Evolutionary conservation across 2,888 invertebrate species (phyloP).

Genomic region (Blera fallax): DNA sequence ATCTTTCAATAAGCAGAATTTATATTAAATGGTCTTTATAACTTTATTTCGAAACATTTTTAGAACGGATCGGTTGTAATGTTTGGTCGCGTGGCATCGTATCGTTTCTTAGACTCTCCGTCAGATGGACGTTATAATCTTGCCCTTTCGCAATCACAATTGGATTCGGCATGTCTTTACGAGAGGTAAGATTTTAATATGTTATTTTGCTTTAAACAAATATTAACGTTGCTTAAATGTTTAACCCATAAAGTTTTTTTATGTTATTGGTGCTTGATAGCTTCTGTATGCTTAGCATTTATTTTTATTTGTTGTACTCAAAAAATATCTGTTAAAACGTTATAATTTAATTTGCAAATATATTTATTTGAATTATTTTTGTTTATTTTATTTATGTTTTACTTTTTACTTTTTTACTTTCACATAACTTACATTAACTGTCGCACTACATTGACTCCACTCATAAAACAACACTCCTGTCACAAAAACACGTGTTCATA

Average conservation of each 20-base stretch:
- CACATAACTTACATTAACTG: slow-evolving; percentile 55
- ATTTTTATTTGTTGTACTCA: background rate
- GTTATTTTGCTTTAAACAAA: background rate
- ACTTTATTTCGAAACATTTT: slow-evolving; percentile 58
- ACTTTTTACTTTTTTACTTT: slow-evolving; percentile 48
- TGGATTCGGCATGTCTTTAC: slow-evolving; percentile 90
- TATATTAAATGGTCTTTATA: background rate
- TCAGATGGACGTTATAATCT: slow-evolving; percentile 90
- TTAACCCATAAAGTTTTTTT: background rate
- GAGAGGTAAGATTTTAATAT: slow-evolving; percentile 86
- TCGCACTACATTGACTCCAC: slow-evolving; percentile 59
- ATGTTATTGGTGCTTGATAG: slow-evolving; percentile 2
- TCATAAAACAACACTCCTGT: slow-evolving; percentile 53
- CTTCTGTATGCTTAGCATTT: slow-evolving; percentile 6
- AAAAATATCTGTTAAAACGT: slow-evolving; percentile 9
- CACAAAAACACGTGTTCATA: slow-evolving; percentile 36
- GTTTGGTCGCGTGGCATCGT: slow-evolving; percentile 93
- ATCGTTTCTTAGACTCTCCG: slow-evolving; percentile 91
- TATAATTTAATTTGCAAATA: background rate
- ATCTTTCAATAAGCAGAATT: background rate
- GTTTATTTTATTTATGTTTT: slow-evolving; percentile 48
- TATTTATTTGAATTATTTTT: slow-evolving; percentile 3
- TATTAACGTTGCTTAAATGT: background rate
- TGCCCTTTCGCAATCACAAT: slow-evolving; percentile 88
- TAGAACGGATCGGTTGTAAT: slow-evolving; percentile 92